phyloP scores from a whole-genome alignment of 2,113 vertebrate genomes.

The Sebastes fasciatus region DNA sequence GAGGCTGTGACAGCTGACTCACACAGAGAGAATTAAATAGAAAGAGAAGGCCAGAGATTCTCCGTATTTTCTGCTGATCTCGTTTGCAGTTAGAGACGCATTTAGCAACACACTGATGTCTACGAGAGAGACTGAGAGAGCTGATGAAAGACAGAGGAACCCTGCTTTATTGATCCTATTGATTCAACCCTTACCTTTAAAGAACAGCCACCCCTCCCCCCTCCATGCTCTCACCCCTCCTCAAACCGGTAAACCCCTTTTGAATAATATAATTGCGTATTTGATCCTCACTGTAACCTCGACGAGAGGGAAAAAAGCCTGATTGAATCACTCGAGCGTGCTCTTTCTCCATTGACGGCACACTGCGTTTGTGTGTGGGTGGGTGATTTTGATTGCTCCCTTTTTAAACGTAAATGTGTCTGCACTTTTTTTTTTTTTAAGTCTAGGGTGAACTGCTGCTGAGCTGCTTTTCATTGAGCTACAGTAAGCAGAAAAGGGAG shows the following conservation, averaged over 20 bases:
- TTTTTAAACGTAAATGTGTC: conserved; percentile 53
- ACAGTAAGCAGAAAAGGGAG: conserved; percentile 44
- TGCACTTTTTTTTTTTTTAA: conserved; percentile 51
- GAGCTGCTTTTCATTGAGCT: conserved; percentile 51
- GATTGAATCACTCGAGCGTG: conserved; percentile 71
- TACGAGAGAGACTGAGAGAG: conserved; percentile 67
- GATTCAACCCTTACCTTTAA: conserved; percentile 87
- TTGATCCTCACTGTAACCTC: conserved; percentile 76
- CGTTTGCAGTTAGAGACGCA: conserved; percentile 45
- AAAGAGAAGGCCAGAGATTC: neutral
- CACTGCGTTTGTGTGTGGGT: conserved; percentile 27
- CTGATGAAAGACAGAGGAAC: conserved; percentile 83
- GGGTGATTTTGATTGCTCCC: conserved; percentile 52
- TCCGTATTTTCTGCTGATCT: conserved; percentile 51
- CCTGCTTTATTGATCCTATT: conserved; percentile 88
- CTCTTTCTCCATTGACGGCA: conserved; percentile 45
- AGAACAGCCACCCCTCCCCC: conserved; percentile 69
- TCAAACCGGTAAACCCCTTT: conserved; percentile 81
- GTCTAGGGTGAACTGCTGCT: conserved; percentile 47
- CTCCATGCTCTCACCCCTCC: conserved; percentile 37
- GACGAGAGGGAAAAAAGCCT: conserved; percentile 35
- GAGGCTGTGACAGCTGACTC: conserved; percentile 18
- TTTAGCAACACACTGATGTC: conserved; percentile 52
- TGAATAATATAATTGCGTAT: conserved; percentile 87
- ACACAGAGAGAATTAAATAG: neutral